These are phyloP conservation scores for Aphodius granarius DNA, from an alignment of 2,888 invertebrate genomes.

Conservation along the genomic window DNA sequence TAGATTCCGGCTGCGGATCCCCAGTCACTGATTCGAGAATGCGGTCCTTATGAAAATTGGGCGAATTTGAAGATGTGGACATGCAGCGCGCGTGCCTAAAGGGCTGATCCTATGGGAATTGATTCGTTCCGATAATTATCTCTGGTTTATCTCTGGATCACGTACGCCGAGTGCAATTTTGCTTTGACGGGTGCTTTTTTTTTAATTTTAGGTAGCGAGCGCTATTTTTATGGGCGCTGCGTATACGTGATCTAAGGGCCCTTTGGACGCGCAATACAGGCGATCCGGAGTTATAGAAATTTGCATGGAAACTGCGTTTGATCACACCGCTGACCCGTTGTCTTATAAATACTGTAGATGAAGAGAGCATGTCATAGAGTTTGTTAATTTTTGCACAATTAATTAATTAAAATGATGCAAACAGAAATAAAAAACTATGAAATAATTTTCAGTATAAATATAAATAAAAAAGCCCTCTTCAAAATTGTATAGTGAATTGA, in stretches of 20 bases:
- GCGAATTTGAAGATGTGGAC: not conserved
- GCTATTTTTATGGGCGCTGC: constrained; percentile 6
- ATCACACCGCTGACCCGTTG: not conserved
- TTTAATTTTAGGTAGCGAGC: not conserved
- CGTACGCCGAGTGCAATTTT: constrained; percentile 18
- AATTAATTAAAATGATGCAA: too few relatives aligned
- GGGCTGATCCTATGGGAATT: constrained; percentile 16
- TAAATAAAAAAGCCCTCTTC: too few relatives aligned
- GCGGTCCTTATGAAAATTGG: not conserved
- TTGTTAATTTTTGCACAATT: not conserved
- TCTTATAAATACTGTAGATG: not conserved
- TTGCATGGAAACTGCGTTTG: not conserved
- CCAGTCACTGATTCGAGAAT: too few relatives aligned
- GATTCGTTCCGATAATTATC: constrained; percentile 22
- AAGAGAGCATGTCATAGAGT: not conserved
- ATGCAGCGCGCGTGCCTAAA: not conserved
- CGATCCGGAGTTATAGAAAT: not conserved
- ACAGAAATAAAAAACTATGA: too few relatives aligned
- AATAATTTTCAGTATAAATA: too few relatives aligned
- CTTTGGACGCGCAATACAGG: not conserved
- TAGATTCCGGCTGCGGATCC: too few relatives aligned
- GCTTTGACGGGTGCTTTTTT: constrained; percentile 2
- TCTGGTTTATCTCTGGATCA: constrained; percentile 15
- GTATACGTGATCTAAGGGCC: constrained; percentile 9
- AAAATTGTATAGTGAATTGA: too few relatives aligned